Base-by-base conservation (phyloP, 2,113 vertebrate species). In the Nerophis lumbriciformis region DNA sequence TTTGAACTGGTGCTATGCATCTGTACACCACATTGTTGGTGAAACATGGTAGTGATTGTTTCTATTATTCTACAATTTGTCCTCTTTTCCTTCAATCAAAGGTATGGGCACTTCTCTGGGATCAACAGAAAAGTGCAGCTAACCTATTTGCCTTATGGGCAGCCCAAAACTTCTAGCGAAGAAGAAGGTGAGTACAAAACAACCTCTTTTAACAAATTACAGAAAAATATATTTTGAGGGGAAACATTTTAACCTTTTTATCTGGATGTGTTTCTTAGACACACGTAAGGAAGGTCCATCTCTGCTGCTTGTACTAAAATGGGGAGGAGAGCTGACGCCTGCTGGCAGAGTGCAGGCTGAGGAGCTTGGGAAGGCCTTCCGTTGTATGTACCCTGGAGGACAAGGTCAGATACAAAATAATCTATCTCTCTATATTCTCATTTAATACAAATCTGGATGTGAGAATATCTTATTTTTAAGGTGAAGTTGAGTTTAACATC, bases 71-170 rank as follows among this genome's bases (percentile, higher is more conserved):
- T 0, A 9, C 2, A 13, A 28, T 42, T 50, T 51, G 0, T 56
- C 38, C 35, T 45, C 1, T 67, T 44, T 51, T 69, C 8, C 50
- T 54, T 1, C 4, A 54, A 9, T 13, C 48, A 1, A 65, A 99
- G 97, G 97, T 99, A 98, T 8, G 97, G 97, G 3, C 97, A 99
- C 85, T 99, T 99, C 85, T 99, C 97, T 53, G 97, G 97, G 65
- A 99, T 99, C 84, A 99, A 99, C 83, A 91, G 97, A 67, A 99
- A 99, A 73, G 97, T 99, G 54, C 97, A 99, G 73, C 75, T 99
- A 56, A 99, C 95, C 6, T 98, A 98, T 68, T 87, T 97, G 80
- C 94, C 97, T 67, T 92, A 94, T 51, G 96, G 96, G 68, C 94
- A 92, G 66, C 93, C 93, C 48, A 98, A 97, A 81, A 89, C 92